phyloP scores from a whole-genome alignment of 2,888 invertebrate genomes.

The Nysson spinosus region DNA sequence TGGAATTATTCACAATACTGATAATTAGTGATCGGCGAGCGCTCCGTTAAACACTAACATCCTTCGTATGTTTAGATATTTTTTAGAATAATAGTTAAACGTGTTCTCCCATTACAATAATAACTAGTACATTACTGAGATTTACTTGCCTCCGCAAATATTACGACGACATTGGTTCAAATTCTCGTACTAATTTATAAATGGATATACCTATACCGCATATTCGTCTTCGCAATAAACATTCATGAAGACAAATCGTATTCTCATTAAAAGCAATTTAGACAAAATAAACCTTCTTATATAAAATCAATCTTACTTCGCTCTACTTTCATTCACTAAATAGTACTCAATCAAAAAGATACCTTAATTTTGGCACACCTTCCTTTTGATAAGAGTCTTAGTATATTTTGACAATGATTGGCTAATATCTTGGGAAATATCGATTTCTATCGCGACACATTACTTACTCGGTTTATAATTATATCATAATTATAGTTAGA shows the following conservation, averaged over 20 bases:
- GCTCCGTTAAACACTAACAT: no score
- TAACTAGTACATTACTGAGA: constrained; percentile 12
- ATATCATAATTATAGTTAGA: no score
- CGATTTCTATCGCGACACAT: no score
- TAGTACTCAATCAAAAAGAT: neutral
- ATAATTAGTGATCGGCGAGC: constrained; percentile 9
- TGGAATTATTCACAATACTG: constrained; percentile 11
- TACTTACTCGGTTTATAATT: no score
- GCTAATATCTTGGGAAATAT: no score
- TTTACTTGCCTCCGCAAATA: no score
- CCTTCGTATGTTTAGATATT: constrained; percentile 11
- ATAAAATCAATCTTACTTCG: constrained; percentile 6
- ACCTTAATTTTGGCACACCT: constrained; percentile 37
- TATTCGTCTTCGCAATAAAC: constrained; percentile 13
- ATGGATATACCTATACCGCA: constrained; percentile 8
- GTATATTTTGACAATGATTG: no score
- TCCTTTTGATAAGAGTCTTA: constrained; percentile 3
- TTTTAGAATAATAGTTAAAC: constrained; percentile 6
- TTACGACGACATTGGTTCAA: no score
- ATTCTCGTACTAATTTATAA: neutral
- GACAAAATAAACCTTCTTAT: constrained; percentile 16
- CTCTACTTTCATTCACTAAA: neutral
- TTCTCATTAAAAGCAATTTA: constrained; percentile 19
- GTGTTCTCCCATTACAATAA: constrained; percentile 1
- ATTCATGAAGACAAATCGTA: constrained; percentile 18